phyloP scores from a whole-genome alignment of 2,113 vertebrate genomes.

The Gorilla gorilla region DNA sequence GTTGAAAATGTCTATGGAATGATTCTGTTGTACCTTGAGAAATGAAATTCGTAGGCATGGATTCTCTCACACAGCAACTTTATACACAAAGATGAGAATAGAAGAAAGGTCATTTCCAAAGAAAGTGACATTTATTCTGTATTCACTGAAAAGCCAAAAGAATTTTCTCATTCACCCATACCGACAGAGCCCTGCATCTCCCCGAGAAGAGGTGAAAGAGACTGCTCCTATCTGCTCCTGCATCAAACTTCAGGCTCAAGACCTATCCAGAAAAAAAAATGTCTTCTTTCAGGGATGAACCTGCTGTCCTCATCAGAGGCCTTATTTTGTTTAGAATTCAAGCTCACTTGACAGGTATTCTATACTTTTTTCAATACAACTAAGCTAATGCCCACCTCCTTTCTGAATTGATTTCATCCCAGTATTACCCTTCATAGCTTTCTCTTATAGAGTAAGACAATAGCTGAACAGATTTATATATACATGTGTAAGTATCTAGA shows the following conservation, averaged over 20 bases:
- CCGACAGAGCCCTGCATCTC: background rate
- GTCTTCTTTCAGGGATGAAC: constrained; percentile 52
- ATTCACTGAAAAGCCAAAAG: constrained; percentile 75
- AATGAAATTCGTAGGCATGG: constrained; percentile 74
- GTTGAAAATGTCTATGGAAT: constrained; percentile 74
- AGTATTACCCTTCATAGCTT: background rate
- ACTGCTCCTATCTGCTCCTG: constrained; percentile 52
- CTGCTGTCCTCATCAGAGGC: constrained; percentile 15
- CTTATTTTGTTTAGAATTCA: constrained; percentile 51
- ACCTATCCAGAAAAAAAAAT: constrained; percentile 45
- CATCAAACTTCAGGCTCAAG: constrained; percentile 50
- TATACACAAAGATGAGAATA: constrained; percentile 78
- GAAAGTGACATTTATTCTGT: constrained; percentile 71
- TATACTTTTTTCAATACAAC: constrained; percentile 39
- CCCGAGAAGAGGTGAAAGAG: constrained; percentile 61
- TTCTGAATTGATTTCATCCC: background rate
- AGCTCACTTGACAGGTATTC: constrained; percentile 34
- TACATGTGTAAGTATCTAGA: background rate
- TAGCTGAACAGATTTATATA: background rate
- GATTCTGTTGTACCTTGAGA: constrained; percentile 68
- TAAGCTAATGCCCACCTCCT: background rate
- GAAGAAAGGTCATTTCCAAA: constrained; percentile 79
- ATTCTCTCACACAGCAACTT: constrained; percentile 74
- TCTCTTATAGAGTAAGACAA: background rate
- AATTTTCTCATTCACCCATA: constrained; percentile 66